Conservation (phyloP, 2,113 vertebrate genomes). For the Callocephalon fimbriatum region DNA sequence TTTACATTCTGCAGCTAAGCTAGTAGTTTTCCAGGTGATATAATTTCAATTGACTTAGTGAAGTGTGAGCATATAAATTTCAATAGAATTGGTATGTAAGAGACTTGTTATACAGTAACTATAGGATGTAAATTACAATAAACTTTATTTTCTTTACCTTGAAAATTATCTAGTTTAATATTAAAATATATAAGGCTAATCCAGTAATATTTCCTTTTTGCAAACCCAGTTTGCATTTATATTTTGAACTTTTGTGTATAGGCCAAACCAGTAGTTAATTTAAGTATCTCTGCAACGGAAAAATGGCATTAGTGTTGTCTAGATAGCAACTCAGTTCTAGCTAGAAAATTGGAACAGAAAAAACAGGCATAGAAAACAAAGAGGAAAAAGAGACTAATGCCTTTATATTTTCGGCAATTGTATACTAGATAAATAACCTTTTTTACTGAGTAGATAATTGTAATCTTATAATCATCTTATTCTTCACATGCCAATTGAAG, state of each 20-base stretch:
- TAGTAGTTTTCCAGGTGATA: not conserved
- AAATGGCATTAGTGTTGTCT: not conserved
- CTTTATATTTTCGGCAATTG: not conserved
- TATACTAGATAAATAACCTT: not conserved
- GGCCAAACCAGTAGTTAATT: not conserved
- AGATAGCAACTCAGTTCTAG: not conserved
- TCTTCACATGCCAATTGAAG: not conserved
- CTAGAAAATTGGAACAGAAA: not conserved
- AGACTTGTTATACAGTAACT: not conserved
- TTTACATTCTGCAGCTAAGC: not conserved
- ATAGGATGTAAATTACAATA: not conserved
- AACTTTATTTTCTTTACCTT: not conserved
- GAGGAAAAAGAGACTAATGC: not conserved
- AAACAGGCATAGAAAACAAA: not conserved
- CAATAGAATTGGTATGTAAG: not conserved
- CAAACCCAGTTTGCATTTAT: not conserved
- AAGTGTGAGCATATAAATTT: not conserved
- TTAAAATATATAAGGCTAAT: not conserved
- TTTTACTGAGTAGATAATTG: not conserved
- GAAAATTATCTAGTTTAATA: not conserved
- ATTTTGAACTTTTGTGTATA: not conserved
- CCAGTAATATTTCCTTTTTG: not conserved
- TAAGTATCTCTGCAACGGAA: not conserved
- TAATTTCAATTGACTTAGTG: not conserved
- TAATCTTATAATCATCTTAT: not conserved